A percentile compares a stretch with the other conserved stretches of the same genome.
phyloP scores from a whole-genome alignment of 2,113 vertebrate genomes.

The Rhineura floridana region DNA sequence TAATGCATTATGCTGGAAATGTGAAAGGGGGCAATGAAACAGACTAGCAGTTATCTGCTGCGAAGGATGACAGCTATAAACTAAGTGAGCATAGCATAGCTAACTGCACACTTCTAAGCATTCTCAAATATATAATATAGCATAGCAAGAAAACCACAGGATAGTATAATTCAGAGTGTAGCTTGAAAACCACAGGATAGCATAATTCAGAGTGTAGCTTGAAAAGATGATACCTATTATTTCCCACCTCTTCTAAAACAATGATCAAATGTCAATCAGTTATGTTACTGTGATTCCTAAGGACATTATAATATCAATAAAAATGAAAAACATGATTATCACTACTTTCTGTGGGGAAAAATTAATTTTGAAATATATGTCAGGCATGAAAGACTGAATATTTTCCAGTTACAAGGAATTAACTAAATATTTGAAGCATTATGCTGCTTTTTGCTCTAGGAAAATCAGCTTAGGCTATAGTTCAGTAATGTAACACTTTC shows the following conservation, averaged over 20 bases:
- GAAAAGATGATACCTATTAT: not conserved
- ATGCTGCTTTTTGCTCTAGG: not conserved
- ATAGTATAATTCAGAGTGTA: not conserved
- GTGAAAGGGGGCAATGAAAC: not conserved
- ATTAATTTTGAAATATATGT: not conserved
- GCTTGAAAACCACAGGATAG: not conserved
- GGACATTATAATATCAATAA: not conserved
- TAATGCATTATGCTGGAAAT: not conserved
- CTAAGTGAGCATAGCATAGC: not conserved
- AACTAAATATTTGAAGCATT: not conserved
- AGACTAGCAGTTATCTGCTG: not conserved
- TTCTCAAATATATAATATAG: not conserved
- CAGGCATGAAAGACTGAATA: not conserved
- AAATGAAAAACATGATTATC: not conserved
- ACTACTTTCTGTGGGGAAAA: not conserved
- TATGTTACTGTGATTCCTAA: not conserved
- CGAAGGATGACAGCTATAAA: not conserved
- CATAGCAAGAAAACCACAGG: not conserved
- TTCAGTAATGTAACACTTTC: not conserved
- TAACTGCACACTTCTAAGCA: not conserved
- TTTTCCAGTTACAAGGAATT: not conserved
- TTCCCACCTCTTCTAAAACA: not conserved
- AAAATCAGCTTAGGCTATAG: not conserved
- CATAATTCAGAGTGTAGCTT: not conserved
- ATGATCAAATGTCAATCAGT: not conserved